Percentiles rank a stretch among this genome's conserved stretches.
These are phyloP conservation scores for Clarias fuscus DNA, from an alignment of 2,797 vertebrate species.

Conservation along the genomic window DNA sequence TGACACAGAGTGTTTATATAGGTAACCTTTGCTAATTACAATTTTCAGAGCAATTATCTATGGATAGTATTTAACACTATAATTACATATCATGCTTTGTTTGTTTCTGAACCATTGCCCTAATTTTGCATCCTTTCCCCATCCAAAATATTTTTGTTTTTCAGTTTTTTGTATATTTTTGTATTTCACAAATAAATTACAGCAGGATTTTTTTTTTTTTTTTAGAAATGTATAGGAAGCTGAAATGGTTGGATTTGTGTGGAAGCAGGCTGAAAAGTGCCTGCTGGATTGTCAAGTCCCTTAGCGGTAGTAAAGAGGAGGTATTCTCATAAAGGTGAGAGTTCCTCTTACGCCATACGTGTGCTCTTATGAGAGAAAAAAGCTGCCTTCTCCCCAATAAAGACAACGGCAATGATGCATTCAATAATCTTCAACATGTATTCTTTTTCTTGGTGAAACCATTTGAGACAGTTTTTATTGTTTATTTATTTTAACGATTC, in stretches of 20 bases:
- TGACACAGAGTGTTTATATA: not conserved
- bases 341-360: slow-evolving; percentile 28
- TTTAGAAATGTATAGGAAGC: slow-evolving; percentile 15
- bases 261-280: slow-evolving; percentile 42
- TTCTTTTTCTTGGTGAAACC: not conserved
- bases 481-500: not conserved
- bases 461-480: not conserved
- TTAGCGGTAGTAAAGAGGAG: slow-evolving; percentile 36
- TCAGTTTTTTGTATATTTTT: no score
- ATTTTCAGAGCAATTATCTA: slow-evolving; percentile 7
- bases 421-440: not conserved
- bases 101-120: slow-evolving; percentile 5
- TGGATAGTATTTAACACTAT: slow-evolving; percentile 25
- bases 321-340: slow-evolving; percentile 45
- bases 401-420: slow-evolving; percentile 22
- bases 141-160: slow-evolving; percentile 9
- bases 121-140: slow-evolving; percentile 28
- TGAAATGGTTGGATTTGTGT: slow-evolving; percentile 39
- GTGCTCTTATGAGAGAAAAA: not conserved
- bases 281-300: slow-evolving; percentile 43
- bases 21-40: slow-evolving; percentile 31
- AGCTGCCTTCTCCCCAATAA: slow-evolving; percentile 6
- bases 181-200: slow-evolving; percentile 33
- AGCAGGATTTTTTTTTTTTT: slow-evolving; percentile 9
- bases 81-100: slow-evolving; percentile 23